Base-by-base conservation (phyloP, 2,113 vertebrate species). In the Triplophysa tibetana region DNA sequence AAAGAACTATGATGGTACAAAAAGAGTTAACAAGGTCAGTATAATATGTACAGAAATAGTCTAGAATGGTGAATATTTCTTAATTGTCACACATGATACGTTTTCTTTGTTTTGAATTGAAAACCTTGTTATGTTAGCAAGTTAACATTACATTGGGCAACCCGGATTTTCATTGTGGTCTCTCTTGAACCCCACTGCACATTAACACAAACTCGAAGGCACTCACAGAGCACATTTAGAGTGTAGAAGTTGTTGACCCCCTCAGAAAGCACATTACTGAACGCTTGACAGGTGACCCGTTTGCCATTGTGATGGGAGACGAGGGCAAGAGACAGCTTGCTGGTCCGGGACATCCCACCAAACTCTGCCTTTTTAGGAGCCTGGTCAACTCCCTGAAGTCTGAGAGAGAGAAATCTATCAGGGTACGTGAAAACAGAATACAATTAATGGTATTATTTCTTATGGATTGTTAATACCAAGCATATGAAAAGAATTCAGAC, bases 161-260 rank as follows among this genome's bases (percentile, higher is more conserved):
- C 33, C 8, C 14, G 2, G 8, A 50, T 50, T 50, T 50, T 50
- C 9, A 16, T 13, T 14, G 48, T 50, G 14, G 48, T 16, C 33
- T 38, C 1, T 50, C 16, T 13, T 50, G 45, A 50, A 50, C 12
- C 45, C 14, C 17, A 54, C 17, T 54, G 6, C 17, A 13, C 14
- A 16, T 50, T 50, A 56, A n/a, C 17, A n/a, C 52, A n/a, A 19
- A 56, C 16, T 19, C 16, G 7, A 19, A 56, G 3, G 12, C 11
- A 90, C 93, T 93, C 82, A 94, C 93, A 93, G 26, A 93, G 91
- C 65, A 94, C 87, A 56, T 87, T 83, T 60, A 95, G 91, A 38
- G 81, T 88, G 86, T 91, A 91, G 86, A 92, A 93, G 14, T 86
- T 93, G 86, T 88, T 93, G 64, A 89, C 80, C 0, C 89, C 91